These are phyloP conservation scores for Morpho deidamia DNA, from an alignment of 2,888 invertebrate species.

Conservation along the genomic window DNA sequence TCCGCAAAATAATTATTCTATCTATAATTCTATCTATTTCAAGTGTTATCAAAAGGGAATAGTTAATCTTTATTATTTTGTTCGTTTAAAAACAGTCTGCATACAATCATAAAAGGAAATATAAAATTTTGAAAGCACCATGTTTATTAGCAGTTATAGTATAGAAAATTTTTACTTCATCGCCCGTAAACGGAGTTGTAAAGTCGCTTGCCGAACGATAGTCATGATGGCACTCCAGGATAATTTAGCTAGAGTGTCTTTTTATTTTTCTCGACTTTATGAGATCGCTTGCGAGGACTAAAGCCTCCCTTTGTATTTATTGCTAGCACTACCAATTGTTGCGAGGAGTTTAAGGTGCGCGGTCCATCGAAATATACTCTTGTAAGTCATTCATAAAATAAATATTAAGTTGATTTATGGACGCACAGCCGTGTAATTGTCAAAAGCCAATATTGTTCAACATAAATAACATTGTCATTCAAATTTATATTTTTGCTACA, in stretches of 20 bases:
- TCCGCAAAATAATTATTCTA: too few species aligned
- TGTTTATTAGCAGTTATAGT: neutral
- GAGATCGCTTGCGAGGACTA: slow-evolving; percentile 43
- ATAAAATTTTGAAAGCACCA: neutral
- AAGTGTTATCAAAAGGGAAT: too few species aligned
- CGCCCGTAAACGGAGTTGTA: slow-evolving; percentile 23
- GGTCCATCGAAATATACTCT: too few species aligned
- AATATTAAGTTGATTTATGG: too few species aligned
- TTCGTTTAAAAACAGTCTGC: too few species aligned
- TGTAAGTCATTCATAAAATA: too few species aligned
- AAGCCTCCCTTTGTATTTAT: slow-evolving; percentile 47
- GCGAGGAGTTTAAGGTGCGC: slow-evolving; percentile 13
- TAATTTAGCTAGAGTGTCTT: slow-evolving; percentile 47
- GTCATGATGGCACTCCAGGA: slow-evolving; percentile 37
- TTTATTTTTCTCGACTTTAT: slow-evolving; percentile 54
- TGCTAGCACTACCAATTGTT: slow-evolving; percentile 43
- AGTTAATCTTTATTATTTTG: too few species aligned
- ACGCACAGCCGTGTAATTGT: too few species aligned
- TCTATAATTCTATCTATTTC: too few species aligned
- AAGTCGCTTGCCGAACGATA: slow-evolving; percentile 8
- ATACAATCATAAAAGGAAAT: neutral
- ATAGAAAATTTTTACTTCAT: slow-evolving; percentile 27
- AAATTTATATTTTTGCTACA: too few species aligned
- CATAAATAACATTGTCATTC: too few species aligned
- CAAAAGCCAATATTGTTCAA: too few species aligned